phyloP scores from a whole-genome alignment of 2,113 vertebrate genomes.

The Chaetura pelagica region DNA sequence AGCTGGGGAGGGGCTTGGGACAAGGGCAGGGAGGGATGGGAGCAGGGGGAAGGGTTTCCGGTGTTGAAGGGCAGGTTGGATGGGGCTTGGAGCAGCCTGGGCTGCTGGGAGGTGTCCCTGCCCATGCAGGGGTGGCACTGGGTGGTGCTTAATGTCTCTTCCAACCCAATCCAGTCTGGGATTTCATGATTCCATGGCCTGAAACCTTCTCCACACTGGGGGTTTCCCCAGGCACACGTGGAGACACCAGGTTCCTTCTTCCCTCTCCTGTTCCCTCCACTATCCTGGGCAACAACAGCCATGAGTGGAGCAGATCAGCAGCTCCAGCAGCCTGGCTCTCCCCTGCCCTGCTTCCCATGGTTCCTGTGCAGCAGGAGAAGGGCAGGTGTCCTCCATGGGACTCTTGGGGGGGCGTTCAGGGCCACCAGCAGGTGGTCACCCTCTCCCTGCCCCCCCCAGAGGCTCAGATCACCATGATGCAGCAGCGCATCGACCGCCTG shows the following conservation, averaged over 20 bases:
- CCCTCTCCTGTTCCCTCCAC: neutral
- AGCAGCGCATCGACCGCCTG: conserved; percentile 85
- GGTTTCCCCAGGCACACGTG: accelerated
- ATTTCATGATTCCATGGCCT: no score
- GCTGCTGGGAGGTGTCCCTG: no score
- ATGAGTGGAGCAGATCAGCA: neutral
- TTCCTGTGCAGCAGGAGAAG: neutral
- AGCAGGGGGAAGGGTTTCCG: no score
- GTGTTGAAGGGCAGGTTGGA: no score
- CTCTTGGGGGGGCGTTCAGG: neutral
- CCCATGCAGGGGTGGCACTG: no score
- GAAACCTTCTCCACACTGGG: neutral
- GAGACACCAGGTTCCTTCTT: neutral
- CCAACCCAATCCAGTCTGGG: no score
- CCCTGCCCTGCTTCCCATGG: neutral
- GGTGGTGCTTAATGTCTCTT: no score
- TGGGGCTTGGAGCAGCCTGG: no score
- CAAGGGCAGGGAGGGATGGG: no score
- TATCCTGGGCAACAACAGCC: neutral
- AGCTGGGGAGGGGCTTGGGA: no score
- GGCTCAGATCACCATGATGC: conserved; percentile 81
- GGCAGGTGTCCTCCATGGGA: no score
- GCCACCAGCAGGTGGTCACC: neutral
- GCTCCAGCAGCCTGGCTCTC: neutral
- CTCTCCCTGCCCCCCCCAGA: conserved; percentile 64